phyloP scores from a whole-genome alignment of 1,140 invertebrate genomes.

The Drosophila ogumai region DNA sequence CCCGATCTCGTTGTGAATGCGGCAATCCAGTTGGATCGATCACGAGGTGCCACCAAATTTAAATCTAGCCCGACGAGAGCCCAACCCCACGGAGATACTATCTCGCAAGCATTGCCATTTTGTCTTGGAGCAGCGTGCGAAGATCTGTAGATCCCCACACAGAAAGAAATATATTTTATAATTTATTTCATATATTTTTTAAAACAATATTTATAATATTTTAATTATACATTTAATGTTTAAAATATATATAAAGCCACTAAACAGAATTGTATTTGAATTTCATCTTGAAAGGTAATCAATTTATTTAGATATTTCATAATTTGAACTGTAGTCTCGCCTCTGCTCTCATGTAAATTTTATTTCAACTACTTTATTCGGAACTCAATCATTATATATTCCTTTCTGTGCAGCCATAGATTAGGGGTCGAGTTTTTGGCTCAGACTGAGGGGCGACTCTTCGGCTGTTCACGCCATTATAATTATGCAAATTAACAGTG shows the following conservation, averaged over 20 bases:
- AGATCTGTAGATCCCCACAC: conserved; percentile 13
- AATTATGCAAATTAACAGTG: conserved; percentile 71
- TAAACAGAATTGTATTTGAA: neutral
- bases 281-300: neutral
- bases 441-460: conserved; percentile 66
- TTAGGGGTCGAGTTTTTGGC: conserved; percentile 31
- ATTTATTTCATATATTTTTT: neutral
- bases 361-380: neutral
- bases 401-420: conserved; percentile 26
- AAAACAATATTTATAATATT: neutral
- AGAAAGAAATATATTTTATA: neutral
- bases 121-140: conserved; percentile 32
- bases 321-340: neutral
- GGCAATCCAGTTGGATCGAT: conserved; percentile 72
- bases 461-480: conserved; percentile 58
- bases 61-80: conserved; percentile 27
- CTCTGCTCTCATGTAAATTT: neutral
- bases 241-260: neutral
- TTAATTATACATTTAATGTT: neutral
- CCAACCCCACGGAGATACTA: conserved; percentile 39
- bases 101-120: conserved; percentile 46
- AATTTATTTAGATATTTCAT: neutral
- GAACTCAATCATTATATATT: neutral
- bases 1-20: conserved; percentile 41
- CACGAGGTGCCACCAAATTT: conserved; percentile 42